Conservation (phyloP, 2,888 invertebrate genomes). For the Desoria tigrina region DNA sequence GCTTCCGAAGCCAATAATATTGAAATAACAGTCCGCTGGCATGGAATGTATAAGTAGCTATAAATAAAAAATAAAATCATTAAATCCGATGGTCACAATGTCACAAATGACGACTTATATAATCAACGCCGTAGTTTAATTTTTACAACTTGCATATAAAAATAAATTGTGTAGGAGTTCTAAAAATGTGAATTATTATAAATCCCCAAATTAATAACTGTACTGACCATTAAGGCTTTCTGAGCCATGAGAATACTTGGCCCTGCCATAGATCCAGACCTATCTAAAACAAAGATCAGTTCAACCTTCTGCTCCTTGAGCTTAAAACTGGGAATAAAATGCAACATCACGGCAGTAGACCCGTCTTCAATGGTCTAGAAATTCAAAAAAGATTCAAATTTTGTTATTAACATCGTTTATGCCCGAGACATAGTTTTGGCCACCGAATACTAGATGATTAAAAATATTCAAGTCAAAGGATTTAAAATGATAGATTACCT, state of each 20-base stretch:
- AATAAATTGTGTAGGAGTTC: too few relatives aligned
- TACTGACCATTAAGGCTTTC: slow-evolving; percentile 56
- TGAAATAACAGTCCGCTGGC: slow-evolving; percentile 56
- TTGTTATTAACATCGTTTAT: not conserved
- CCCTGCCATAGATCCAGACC: slow-evolving; percentile 59
- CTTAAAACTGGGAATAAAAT: slow-evolving; percentile 58
- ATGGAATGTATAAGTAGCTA: slow-evolving; percentile 56
- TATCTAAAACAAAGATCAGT: slow-evolving; percentile 57
- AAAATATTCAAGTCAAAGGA: too few relatives aligned
- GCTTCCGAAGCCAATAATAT: slow-evolving; percentile 58
- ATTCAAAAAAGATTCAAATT: not conserved
- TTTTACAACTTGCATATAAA: slow-evolving; percentile 1
- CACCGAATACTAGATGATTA: too few relatives aligned
- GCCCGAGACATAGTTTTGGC: too few relatives aligned
- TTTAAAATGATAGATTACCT: too few relatives aligned
- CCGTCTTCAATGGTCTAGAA: slow-evolving; percentile 33
- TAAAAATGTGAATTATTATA: slow-evolving; percentile 14
- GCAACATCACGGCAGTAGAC: slow-evolving; percentile 41
- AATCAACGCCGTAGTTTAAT: not conserved
- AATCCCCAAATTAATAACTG: slow-evolving; percentile 1
- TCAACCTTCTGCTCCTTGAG: slow-evolving; percentile 53
- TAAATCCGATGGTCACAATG: too few relatives aligned
- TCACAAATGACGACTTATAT: slow-evolving; percentile 11
- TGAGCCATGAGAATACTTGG: slow-evolving; percentile 50
- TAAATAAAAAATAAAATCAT: slow-evolving; percentile 2